Base-by-base conservation (phyloP, 2,797 vertebrate genomes). In the Danio albolineatus region DNA sequence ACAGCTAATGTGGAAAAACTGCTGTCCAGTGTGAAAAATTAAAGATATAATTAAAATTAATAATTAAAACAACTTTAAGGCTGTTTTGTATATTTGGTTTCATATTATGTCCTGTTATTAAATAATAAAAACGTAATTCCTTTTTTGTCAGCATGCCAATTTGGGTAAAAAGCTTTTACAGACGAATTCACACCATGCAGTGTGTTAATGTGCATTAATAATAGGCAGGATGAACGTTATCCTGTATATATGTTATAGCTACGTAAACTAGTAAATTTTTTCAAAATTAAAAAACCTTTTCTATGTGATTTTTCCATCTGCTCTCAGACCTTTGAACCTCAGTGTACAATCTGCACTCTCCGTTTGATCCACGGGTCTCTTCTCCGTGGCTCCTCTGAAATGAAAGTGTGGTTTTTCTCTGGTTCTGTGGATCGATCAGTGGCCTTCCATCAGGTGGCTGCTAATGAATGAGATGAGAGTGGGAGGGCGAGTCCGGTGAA, bases 371-470 rank as follows among this genome's bases (percentile, higher is more conserved):
- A 36, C 44, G 44, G 56, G 17, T 44, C 49, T 61, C 21, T 39
- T 64, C 39, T 56, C 19, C 0, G 4, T 53, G 36, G 36, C 66
- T 43, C 7, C 9, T 6, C 5, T 65, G 74, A 73, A 80, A 53
- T 66, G 21, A 83, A 19, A 65, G 44, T 44, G 71, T 61, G 61
- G 4, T 48, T 70, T 49, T 73, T 64, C 59, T 69, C 14, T 46
- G 5, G 64, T 60, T 61, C 56, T 49, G 21, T 57, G 48, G 71
- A 83, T 83, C 77, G 81, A 83, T 78, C 69, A 73, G 78, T 46
- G 76, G 76, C 67, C 80, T 79, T 71, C 83, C 76, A 82, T 84
- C 83, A 79, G 77, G 19, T 66, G 71, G 75, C 65, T 78, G 78
- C 66, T 78, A 80, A 82, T 82, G 76, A 85, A 83, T 74, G 79